A percentile compares a stretch with the other conserved stretches of the same genome.
Evolutionary conservation across 2,888 invertebrate genomes (phyloP).

Genomic region (Drosophila diplacantha): DNA sequence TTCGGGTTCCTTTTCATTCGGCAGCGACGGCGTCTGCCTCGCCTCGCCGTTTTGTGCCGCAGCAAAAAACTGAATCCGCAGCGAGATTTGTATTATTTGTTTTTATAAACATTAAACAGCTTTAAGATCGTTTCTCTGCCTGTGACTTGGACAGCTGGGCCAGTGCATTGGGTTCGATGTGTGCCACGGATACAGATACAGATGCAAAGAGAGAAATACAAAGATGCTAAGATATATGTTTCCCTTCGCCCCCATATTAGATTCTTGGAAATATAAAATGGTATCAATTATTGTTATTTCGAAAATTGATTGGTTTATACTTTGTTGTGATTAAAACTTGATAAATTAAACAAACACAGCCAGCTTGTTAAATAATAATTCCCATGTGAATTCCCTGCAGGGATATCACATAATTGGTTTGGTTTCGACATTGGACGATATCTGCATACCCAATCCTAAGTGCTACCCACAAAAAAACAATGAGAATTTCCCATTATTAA

Average conservation of each 20-base stretch:
- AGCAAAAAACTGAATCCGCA: slow-evolving; percentile 15
- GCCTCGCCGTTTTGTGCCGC: slow-evolving; percentile 4
- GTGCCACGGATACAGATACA: slow-evolving; percentile 8
- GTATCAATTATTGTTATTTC: background rate
- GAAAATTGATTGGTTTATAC: too few species aligned
- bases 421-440: slow-evolving; percentile 4
- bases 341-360: background rate
- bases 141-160: slow-evolving; percentile 46
- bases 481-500: slow-evolving; percentile 35
- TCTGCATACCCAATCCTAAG: slow-evolving; percentile 11
- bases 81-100: slow-evolving; percentile 54
- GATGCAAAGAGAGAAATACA: background rate
- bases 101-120: slow-evolving; percentile 61
- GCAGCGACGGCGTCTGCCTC: background rate
- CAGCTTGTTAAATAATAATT: background rate
- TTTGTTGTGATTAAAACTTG: background rate
- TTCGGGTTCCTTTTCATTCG: slow-evolving; percentile 35
- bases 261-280: background rate
- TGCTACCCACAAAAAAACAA: slow-evolving; percentile 8
- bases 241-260: too few species aligned
- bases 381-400: background rate
- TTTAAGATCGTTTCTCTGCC: slow-evolving; percentile 37
- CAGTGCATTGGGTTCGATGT: slow-evolving; percentile 42
- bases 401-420: background rate
- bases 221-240: slow-evolving; percentile 2